Conservation (phyloP, 2,888 invertebrate genomes). For the Corythucha ciliata region DNA sequence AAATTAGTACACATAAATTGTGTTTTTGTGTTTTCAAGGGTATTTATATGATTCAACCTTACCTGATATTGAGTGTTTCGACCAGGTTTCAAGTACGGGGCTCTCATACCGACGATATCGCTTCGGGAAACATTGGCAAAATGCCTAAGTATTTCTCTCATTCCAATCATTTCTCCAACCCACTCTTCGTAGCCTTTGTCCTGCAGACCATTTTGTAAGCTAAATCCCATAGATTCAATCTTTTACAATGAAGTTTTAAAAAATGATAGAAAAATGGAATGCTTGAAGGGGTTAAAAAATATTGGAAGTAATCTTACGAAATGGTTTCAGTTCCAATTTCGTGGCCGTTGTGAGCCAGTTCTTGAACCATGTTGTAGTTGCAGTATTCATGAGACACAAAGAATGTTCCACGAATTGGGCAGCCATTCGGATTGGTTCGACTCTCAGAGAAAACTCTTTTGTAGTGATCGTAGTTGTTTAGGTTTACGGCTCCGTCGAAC, state of each 20-base stretch:
- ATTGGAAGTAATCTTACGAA: conserved; percentile 49
- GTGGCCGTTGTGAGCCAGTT: conserved; percentile 78
- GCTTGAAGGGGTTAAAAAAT: background rate
- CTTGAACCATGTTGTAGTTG: conserved; percentile 87
- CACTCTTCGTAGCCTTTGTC: conserved; percentile 86
- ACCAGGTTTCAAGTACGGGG: conserved; percentile 85
- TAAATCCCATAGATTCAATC: conserved; percentile 35
- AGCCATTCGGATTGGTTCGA: conserved; percentile 79
- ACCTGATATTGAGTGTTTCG: conserved; percentile 86
- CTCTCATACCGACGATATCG: conserved; percentile 78
- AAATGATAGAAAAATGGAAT: background rate
- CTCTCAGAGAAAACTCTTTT: conserved; percentile 71
- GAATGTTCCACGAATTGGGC: conserved; percentile 81
- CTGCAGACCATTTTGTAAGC: conserved; percentile 71
- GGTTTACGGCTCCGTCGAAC: conserved; percentile 86
- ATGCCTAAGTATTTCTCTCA: conserved; percentile 74
- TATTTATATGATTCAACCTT: conserved; percentile 22
- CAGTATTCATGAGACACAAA: conserved; percentile 83
- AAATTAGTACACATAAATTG: background rate
- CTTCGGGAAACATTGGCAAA: conserved; percentile 72
- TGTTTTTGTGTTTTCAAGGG: background rate
- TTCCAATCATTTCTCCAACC: conserved; percentile 89
- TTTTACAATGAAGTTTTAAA: background rate
- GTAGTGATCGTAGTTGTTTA: conserved; percentile 83
- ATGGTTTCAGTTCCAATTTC: conserved; percentile 67